phyloP scores from a whole-genome alignment of 2,797 vertebrate species.

The Spea hammondii region DNA sequence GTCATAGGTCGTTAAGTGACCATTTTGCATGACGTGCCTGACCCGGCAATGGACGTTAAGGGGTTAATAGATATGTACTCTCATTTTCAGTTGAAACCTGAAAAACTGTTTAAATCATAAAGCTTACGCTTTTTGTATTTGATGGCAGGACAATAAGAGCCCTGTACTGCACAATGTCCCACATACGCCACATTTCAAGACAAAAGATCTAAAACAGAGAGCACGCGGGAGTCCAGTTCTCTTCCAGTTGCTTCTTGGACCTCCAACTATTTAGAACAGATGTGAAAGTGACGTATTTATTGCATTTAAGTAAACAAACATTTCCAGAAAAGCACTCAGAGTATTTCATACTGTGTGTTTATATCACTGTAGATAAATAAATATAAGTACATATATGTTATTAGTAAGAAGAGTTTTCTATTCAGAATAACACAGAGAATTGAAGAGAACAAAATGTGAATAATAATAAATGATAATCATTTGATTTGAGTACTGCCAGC shows the following conservation, averaged over 20 bases:
- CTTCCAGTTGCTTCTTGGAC: conserved; percentile 20
- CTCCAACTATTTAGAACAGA: conserved; percentile 46
- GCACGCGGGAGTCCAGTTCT: conserved; percentile 20
- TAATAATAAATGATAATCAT: too few relatives aligned
- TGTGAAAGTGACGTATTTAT: conserved; percentile 46
- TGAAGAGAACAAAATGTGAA: too few relatives aligned
- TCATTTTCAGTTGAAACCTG: too few relatives aligned
- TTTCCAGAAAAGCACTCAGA: conserved; percentile 37
- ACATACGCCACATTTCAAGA: conserved; percentile 24
- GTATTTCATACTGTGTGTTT: conserved; percentile 30
- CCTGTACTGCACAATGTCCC: conserved; percentile 17
- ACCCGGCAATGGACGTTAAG: too few relatives aligned
- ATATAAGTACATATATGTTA: conserved; percentile 28
- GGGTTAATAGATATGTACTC: too few relatives aligned
- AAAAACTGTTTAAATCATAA: too few relatives aligned
- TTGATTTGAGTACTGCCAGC: too few relatives aligned
- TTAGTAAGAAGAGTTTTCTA: conserved; percentile 30
- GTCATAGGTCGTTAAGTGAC: too few relatives aligned
- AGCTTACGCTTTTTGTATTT: too few relatives aligned
- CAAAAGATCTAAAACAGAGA: conserved; percentile 24
- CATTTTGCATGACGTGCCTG: too few relatives aligned
- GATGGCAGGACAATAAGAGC: neutral
- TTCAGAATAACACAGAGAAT: conserved; percentile 1
- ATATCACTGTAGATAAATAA: conserved; percentile 39
- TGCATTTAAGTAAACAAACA: conserved; percentile 44